These are phyloP conservation scores for Molorchus minor DNA, from an alignment of 2,888 invertebrate species.

Conservation along the genomic window DNA sequence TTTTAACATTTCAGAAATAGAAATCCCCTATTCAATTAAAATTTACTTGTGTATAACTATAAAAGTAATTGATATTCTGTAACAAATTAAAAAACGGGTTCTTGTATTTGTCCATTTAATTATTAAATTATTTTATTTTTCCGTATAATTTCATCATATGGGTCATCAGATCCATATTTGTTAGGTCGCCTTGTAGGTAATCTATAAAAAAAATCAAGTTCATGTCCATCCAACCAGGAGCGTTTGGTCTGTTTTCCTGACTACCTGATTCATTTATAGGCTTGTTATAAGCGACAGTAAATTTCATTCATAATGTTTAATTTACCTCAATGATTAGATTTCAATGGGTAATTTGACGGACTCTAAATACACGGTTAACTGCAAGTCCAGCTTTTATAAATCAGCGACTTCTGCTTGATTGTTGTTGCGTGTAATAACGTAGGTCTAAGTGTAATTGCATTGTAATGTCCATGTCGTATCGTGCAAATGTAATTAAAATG, in stretches of 20 bases:
- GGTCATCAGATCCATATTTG: too few relatives aligned
- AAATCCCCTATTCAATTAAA: too few relatives aligned
- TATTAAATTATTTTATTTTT: too few relatives aligned
- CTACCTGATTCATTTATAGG: neutral
- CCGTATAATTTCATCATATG: too few relatives aligned
- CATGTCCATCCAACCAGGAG: neutral
- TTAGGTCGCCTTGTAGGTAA: too few relatives aligned
- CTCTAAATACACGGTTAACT: slow-evolving; percentile 2
- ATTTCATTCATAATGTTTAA: slow-evolving; percentile 10
- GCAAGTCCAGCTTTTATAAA: neutral
- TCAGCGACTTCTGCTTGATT: slow-evolving; percentile 1
- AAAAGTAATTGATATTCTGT: too few relatives aligned
- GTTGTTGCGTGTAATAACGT: neutral
- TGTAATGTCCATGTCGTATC: neutral
- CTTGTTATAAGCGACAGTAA: neutral
- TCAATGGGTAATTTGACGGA: neutral
- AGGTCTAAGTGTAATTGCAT: neutral
- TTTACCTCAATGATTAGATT: slow-evolving; percentile 8
- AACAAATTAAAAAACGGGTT: too few relatives aligned
- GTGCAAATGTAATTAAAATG: neutral
- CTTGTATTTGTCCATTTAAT: too few relatives aligned
- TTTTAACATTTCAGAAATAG: too few relatives aligned
- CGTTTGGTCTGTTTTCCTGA: neutral
- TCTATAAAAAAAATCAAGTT: neutral
- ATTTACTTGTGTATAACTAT: too few relatives aligned